phyloP scores from a whole-genome alignment of 1,140 invertebrate genomes.

The Coelopa frigida region DNA sequence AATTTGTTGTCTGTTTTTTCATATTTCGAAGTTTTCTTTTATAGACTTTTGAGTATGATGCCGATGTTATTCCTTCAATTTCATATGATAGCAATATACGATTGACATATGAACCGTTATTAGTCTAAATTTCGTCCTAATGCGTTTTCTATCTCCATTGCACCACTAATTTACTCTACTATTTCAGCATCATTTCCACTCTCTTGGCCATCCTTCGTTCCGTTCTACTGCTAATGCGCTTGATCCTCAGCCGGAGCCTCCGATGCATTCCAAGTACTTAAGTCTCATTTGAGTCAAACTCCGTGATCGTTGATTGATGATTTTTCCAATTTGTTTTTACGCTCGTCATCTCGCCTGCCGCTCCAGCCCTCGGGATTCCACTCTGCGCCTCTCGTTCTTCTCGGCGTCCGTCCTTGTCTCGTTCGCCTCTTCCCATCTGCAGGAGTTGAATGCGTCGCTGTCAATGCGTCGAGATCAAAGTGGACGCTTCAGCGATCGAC shows the following conservation, averaged over 20 bases:
- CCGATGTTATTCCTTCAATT: constrained; percentile 3
- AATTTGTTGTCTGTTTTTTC: neutral
- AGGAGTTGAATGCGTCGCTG: constrained; percentile 3
- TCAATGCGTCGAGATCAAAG: constrained; percentile 1
- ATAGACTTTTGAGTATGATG: neutral
- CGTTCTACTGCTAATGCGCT: too few species aligned
- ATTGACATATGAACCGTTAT: too few species aligned
- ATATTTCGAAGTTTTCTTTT: neutral
- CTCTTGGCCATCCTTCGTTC: neutral
- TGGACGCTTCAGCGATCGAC: neutral
- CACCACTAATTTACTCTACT: neutral
- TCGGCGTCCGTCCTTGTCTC: too few species aligned
- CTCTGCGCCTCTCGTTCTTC: too few species aligned
- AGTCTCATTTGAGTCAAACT: constrained; percentile 6
- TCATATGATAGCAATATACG: too few species aligned
- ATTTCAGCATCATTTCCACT: neutral
- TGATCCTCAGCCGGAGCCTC: too few species aligned
- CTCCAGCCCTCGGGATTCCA: neutral
- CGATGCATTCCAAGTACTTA: constrained; percentile 3
- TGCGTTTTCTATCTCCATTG: too few species aligned
- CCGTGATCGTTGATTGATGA: constrained; percentile 5
- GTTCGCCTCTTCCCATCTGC: neutral
- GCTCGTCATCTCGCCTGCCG: neutral
- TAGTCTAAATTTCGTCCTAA: too few species aligned
- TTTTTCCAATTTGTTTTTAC: neutral